Conservation (phyloP, 2,797 vertebrate genomes). For the Lutjanus argentimaculatus region DNA sequence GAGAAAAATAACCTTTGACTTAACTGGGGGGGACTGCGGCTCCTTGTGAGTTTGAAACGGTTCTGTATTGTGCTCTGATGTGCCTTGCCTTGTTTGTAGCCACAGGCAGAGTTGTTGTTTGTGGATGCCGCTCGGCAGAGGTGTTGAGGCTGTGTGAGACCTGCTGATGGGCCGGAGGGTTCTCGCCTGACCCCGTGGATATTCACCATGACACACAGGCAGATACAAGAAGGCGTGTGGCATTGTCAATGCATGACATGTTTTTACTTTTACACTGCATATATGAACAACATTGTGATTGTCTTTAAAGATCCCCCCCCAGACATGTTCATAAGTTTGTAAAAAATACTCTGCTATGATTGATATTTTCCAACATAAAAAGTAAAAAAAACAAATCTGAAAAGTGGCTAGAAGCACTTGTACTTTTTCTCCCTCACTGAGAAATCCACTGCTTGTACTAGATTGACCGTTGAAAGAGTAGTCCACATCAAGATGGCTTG, state of each 20-base stretch:
- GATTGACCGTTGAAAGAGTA: no score
- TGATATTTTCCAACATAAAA: no score
- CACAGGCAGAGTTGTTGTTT: constrained; percentile 69
- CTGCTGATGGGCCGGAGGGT: constrained; percentile 59
- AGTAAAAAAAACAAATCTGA: no score
- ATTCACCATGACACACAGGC: constrained; percentile 44
- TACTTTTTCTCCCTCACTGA: no score
- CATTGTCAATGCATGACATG: constrained; percentile 8
- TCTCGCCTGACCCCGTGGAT: constrained; percentile 44
- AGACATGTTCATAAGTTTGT: no score
- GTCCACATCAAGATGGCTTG: no score
- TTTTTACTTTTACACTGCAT: neutral
- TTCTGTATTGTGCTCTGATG: constrained; percentile 53
- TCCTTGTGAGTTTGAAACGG: constrained; percentile 60
- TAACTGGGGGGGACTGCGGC: constrained; percentile 16
- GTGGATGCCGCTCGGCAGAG: constrained; percentile 58
- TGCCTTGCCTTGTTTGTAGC: constrained; percentile 68
- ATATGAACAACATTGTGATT: neutral
- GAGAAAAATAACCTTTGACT: constrained; percentile 74
- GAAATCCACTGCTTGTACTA: no score
- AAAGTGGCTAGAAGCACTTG: no score
- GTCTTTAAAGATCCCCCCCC: neutral
- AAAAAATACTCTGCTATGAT: no score
- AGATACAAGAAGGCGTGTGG: constrained; percentile 11
- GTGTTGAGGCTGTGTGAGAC: constrained; percentile 67